phyloP scores from a whole-genome alignment of 1,140 invertebrate genomes.

The Bombus picipes region DNA sequence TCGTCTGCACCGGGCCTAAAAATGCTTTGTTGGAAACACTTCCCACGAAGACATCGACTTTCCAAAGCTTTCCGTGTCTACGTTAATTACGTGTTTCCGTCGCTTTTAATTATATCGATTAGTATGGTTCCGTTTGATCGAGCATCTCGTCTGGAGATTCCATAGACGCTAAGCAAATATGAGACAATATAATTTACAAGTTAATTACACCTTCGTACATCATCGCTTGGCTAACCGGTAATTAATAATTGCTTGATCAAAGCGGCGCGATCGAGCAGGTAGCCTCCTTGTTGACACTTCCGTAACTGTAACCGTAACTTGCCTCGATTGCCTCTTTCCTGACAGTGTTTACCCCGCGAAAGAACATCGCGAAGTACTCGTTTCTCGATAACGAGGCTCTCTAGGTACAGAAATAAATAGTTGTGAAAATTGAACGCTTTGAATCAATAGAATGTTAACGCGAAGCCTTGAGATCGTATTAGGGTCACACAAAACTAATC shows the following conservation, averaged over 20 bases:
- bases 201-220: background rate
- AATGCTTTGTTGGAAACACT: too few relatives aligned
- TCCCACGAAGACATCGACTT: too few relatives aligned
- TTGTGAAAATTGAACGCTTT: background rate
- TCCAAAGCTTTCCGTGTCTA: too few relatives aligned
- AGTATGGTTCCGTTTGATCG: background rate
- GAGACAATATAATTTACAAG: background rate
- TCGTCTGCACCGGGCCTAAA: rapidly evolving
- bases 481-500: background rate
- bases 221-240: background rate
- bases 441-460: background rate
- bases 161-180: background rate
- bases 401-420: too few relatives aligned
- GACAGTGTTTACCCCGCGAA: background rate
- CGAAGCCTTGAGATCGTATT: background rate
- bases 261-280: background rate
- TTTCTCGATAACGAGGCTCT: too few relatives aligned
- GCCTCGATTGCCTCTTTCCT: background rate
- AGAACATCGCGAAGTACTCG: background rate
- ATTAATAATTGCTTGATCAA: conserved; percentile 39
- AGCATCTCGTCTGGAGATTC: background rate
- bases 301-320: background rate
- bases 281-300: conserved; percentile 10
- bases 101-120: too few relatives aligned
- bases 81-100: too few relatives aligned